Base-by-base conservation (phyloP, 2,888 invertebrate genomes). In the Nymphalis polychloros region DNA sequence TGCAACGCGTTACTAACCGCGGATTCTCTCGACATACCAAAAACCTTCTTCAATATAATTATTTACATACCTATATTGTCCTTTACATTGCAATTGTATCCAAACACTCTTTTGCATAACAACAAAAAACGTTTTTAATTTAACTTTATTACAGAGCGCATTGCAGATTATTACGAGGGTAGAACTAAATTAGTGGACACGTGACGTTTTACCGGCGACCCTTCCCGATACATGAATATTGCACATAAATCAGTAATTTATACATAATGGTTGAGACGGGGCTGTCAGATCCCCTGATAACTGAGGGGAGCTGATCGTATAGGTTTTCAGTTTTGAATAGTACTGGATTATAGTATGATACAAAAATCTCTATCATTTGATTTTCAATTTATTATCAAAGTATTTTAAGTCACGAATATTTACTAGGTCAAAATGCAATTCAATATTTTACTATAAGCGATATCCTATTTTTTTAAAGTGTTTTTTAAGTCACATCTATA, bases 131-230 rank as follows among this genome's bases (percentile, higher is more conserved):
- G 41, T 41, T 41, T 41, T 8, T 50, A 50, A 20, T 19, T 19
- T 2, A 10, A 50, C 19, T 50, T 20, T 20, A 50, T 20, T 20
- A 31, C 10, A 31, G n/a, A 55, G 1, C n/a, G 13, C 20, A 17
- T n/a, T 55, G 31, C 31, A 31, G 20, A 55, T 16, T 55, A 55
- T 31, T 6, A 31, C n/a, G 27, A 55, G 31, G 31, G 55, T 31
- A n/a, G 55, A 55, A 55, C 55, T 16, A 55, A 55, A 55, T 55
- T 55, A 55, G 31, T 35, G 55, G 55, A 27, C 55, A 55, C 55
- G 55, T 55, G 31, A 31, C 55, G 31, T 8, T 55, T n/a, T 55
- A 55, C 31, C 17, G 55, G n/a, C 48, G 49, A 31, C 55, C 55
- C 55, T 55, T 35, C 27, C 20, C 52, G 23, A 55, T 31, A 55